Percentiles rank a stretch among this genome's conserved stretches.
Evolutionary conservation across 2,888 invertebrate genomes (phyloP).

Genomic region (Scaptomyza tumidula): DNA sequence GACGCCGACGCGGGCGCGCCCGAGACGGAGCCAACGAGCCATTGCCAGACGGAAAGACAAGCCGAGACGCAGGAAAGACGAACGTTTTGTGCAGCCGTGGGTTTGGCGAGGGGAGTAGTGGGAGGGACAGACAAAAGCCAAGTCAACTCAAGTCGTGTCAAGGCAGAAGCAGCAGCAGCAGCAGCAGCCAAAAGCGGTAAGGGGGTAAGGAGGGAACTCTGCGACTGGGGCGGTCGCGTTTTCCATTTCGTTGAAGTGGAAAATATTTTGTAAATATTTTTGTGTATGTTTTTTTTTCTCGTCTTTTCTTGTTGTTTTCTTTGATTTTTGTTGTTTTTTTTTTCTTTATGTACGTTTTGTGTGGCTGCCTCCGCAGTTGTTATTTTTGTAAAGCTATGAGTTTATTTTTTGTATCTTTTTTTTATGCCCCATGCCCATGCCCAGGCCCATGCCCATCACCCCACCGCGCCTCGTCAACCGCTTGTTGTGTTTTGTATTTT

Average conservation of each 20-base stretch:
- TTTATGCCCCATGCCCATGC: neutral
- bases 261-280: conserved; percentile 82
- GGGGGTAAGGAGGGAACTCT: conserved; percentile 18
- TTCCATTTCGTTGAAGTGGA: conserved; percentile 80
- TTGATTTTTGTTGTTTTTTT: conserved; percentile 38
- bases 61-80: conserved; percentile 34
- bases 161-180: conserved; percentile 29
- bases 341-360: conserved; percentile 45
- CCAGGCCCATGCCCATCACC: neutral
- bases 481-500: conserved; percentile 74
- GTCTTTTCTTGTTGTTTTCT: conserved; percentile 32
- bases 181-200: neutral
- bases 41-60: conserved; percentile 66
- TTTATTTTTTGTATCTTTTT: conserved; percentile 58
- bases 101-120: neutral
- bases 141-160: conserved; percentile 67
- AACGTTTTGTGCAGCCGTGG: conserved; percentile 12
- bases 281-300: conserved; percentile 56
- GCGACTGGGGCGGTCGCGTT: conserved; percentile 77
- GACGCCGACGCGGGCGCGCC: conserved; percentile 56
- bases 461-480: conserved; percentile 10
- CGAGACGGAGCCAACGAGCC: conserved; percentile 72
- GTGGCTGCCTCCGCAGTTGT: conserved; percentile 72
- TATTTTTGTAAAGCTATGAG: conserved; percentile 77
- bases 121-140: conserved; percentile 70